Base-by-base conservation (phyloP, 1,140 invertebrate species). In the Neoseiulus cucumeris region DNA sequence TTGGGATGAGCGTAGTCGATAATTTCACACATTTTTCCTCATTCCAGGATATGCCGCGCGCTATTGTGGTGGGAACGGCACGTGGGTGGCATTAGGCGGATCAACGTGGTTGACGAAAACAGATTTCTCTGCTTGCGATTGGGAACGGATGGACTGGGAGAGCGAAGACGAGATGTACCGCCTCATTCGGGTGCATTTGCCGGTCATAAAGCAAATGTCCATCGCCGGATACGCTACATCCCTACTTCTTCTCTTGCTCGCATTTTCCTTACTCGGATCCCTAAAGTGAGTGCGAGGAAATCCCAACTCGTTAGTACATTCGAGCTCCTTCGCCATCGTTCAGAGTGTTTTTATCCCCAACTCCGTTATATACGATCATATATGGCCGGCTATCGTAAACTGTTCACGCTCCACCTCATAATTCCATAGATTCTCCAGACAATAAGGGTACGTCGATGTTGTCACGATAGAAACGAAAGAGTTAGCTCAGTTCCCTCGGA, bases 191-290 rank as follows among this genome's bases (percentile, higher is more conserved):
- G 76, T 76, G 68, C 83, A 81, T 74, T 41, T 86, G 42, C 80
- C 80, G 0, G 73, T 79, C 20, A 78, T 86, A 14, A 82, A 82
- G 70, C 74, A 76, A 6, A 82, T 86, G 59, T 82, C 83, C 25
- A 81, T 81, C 69, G 73, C 84, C 18, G 85, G 85, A 1, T 87
- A 87, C 70, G 76, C 80, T 0, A 74, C 85, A 6, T 87, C 85
- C 0, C 75, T 87, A 5, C 74, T 80, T 9, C 80, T 83, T 5
- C 75, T 87, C 1, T 70, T 84, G 14, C 73, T 83, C 2, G 83
- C 85, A 7, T 80, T 86, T 68, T 73, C 79, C 68, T 82, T 87
- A 66, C 78, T 87, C 47, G 74, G 82, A 7, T 77, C 78, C 42
- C 82, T 86, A 68, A 85, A 84, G 85, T 86, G 78, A 80, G 81